Conservation (phyloP, 2,888 invertebrate genomes). For the Linnaemya vulpina region DNA sequence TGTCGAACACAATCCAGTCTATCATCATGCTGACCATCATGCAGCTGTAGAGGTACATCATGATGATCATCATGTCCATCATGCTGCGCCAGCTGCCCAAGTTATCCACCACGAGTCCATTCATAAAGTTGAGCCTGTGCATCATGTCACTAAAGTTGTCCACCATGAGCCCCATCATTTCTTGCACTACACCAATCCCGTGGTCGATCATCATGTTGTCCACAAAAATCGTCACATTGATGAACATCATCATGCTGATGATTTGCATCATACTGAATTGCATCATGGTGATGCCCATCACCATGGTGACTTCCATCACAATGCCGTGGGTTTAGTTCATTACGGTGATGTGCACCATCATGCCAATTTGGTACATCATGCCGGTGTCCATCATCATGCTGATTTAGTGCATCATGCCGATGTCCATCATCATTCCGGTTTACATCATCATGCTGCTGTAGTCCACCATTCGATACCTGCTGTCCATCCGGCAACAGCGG, state of each 20-base stretch:
- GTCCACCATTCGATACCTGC: constrained; percentile 63
- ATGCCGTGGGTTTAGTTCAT: too few relatives aligned
- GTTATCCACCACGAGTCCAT: constrained; percentile 80
- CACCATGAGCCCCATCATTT: constrained; percentile 82
- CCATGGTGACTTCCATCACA: constrained; percentile 71
- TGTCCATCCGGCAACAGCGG: neutral
- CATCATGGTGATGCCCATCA: constrained; percentile 72
- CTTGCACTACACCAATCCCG: constrained; percentile 80
- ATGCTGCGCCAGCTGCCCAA: constrained; percentile 76
- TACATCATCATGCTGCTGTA: constrained; percentile 59
- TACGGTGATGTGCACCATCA: constrained; percentile 56
- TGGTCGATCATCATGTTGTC: constrained; percentile 80
- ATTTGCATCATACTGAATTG: constrained; percentile 75
- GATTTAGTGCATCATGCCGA: neutral
- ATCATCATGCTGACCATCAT: constrained; percentile 76
- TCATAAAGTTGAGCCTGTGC: constrained; percentile 81
- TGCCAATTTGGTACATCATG: constrained; percentile 61
- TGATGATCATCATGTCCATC: constrained; percentile 75
- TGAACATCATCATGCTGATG: constrained; percentile 76
- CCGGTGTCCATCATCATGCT: constrained; percentile 56
- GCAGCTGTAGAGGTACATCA: constrained; percentile 75
- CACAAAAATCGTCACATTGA: constrained; percentile 78
- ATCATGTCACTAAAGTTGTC: constrained; percentile 81
- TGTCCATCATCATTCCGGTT: constrained; percentile 73
- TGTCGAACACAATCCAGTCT: constrained; percentile 76